phyloP scores from a whole-genome alignment of 1,140 invertebrate genomes.

The Sipha flava region DNA sequence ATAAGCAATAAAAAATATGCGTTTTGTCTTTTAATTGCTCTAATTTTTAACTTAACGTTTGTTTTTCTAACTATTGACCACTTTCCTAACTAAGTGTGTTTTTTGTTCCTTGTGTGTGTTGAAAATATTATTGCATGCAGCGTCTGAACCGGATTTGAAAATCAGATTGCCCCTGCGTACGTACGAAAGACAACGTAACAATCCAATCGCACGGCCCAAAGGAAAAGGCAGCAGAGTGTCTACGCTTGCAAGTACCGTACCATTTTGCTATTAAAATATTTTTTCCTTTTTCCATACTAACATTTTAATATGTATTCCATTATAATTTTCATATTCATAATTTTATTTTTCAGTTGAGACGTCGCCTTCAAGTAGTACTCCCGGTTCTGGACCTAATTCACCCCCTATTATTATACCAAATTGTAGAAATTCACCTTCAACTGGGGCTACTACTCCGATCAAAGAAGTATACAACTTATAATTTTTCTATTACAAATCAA shows the following conservation, averaged over 20 bases:
- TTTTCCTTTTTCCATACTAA: slow-evolving; percentile 32
- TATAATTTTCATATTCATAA: not conserved
- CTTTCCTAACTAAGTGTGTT: slow-evolving; percentile 22
- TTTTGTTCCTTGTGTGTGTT: slow-evolving; percentile 31
- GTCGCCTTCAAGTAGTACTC: slow-evolving; percentile 53
- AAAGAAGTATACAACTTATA: slow-evolving; percentile 39
- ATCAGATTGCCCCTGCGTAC: slow-evolving; percentile 92
- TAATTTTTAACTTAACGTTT: not conserved
- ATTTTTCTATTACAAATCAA: not conserved
- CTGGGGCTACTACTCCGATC: slow-evolving; percentile 46
- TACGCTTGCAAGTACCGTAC: slow-evolving; percentile 60
- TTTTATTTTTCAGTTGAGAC: slow-evolving; percentile 38
- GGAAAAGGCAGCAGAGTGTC: slow-evolving; percentile 66
- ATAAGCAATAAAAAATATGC: not conserved
- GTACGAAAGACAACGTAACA: slow-evolving; percentile 77
- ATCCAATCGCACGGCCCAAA: slow-evolving; percentile 76
- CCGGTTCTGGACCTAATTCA: slow-evolving; percentile 74
- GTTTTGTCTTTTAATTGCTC: not conserved
- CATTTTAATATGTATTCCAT: not conserved
- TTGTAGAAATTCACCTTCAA: slow-evolving; percentile 50
- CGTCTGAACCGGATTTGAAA: slow-evolving; percentile 96
- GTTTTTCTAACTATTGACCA: slow-evolving; percentile 11
- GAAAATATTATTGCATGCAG: slow-evolving; percentile 51
- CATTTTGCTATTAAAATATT: not conserved
- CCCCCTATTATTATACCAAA: slow-evolving; percentile 55